Conservation (phyloP, 2,888 invertebrate species). For the Eupsilia transversa region DNA sequence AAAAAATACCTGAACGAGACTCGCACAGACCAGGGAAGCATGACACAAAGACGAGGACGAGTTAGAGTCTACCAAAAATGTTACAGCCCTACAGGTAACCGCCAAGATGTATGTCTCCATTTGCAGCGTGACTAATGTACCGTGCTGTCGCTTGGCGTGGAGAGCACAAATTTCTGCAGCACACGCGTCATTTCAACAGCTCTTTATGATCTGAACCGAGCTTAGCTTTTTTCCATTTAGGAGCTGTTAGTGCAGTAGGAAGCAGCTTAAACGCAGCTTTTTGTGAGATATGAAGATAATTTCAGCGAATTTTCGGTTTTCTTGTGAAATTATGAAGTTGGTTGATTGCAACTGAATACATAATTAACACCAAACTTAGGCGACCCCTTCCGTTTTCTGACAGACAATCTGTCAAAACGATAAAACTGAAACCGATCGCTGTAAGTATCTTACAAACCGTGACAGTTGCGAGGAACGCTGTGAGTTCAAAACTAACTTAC, state of each 20-base stretch:
- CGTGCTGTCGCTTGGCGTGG: constrained; percentile 4
- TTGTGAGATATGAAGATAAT: not conserved
- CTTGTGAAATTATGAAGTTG: not conserved
- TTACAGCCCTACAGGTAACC: constrained; percentile 17
- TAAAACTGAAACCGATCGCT: not conserved
- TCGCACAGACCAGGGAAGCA: too few species aligned
- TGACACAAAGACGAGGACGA: too few species aligned
- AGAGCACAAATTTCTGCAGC: not conserved
- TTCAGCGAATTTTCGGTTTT: not conserved
- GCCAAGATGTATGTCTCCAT: constrained; percentile 23
- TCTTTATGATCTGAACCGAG: not conserved
- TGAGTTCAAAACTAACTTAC: too few species aligned
- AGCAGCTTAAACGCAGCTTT: not conserved
- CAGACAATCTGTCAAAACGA: not conserved
- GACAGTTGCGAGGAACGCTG: too few species aligned
- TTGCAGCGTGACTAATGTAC: constrained; percentile 18
- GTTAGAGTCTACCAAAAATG: too few species aligned
- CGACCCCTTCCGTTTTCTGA: not conserved
- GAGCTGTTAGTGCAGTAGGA: not conserved
- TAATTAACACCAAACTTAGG: not conserved
- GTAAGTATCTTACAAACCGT: not conserved
- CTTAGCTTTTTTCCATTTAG: not conserved
- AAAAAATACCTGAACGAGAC: too few species aligned
- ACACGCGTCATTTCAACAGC: constrained; percentile 8
- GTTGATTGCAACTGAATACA: not conserved